A percentile compares a stretch with the other conserved stretches of the same genome.
Conservation (phyloP, 2,797 vertebrate species). For the Brotogeris chrysoptera region DNA sequence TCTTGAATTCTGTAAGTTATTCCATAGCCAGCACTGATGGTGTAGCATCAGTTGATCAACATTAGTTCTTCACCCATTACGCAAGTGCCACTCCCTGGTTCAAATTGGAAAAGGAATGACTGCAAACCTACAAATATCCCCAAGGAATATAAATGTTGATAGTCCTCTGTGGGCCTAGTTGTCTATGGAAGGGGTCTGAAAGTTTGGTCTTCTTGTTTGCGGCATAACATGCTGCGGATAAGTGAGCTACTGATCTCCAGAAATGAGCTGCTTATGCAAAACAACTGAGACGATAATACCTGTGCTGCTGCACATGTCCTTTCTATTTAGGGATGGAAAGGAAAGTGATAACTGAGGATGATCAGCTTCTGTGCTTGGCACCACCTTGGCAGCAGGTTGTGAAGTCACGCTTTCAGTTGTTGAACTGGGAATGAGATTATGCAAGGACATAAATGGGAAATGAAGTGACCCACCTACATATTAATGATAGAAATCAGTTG, state of each 20-base stretch:
- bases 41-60: background rate
- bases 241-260: background rate
- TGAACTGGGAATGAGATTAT: background rate
- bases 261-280: background rate
- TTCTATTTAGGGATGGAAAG: slow-evolving; percentile 54
- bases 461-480: background rate
- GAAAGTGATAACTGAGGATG: slow-evolving; percentile 12
- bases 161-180: background rate
- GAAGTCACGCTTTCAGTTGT: background rate
- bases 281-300: background rate
- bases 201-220: background rate
- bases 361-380: background rate
- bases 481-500: background rate
- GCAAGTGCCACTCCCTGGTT: background rate
- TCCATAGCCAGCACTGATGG: background rate
- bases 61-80: background rate
- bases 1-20: background rate
- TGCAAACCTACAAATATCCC: background rate
- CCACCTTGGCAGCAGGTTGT: background rate
- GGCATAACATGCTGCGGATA: background rate
- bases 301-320: background rate
- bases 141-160: background rate
- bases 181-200: background rate
- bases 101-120: background rate
- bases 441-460: background rate